Evolutionary conservation across 2,113 vertebrate species (phyloP).

Genomic region (Pristiophorus japonicus): DNA sequence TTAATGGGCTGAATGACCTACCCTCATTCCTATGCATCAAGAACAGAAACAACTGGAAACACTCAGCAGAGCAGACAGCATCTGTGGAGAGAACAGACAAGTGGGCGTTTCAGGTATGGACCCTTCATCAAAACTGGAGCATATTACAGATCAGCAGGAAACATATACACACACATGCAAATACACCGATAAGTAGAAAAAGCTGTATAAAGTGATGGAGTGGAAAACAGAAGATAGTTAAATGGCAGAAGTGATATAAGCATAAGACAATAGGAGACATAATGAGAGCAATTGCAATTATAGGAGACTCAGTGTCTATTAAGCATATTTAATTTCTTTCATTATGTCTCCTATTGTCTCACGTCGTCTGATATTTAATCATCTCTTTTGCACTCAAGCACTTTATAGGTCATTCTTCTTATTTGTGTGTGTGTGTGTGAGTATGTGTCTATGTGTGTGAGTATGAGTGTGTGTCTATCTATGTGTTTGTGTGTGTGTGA

Average conservation of each 20-base stretch:
- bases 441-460: too few species aligned
- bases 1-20: neutral
- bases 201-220: neutral
- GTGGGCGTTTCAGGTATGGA: neutral
- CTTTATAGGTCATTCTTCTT: neutral
- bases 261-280: neutral
- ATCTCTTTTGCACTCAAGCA: neutral
- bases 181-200: neutral
- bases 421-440: neutral
- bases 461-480: neutral
- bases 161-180: neutral
- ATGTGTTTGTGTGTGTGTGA: neutral
- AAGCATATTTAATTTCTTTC: neutral
- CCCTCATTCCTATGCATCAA: neutral
- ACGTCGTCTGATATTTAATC: neutral
- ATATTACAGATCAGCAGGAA: neutral
- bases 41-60: neutral
- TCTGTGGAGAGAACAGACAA: neutral
- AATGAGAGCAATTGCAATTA: neutral
- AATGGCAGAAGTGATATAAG: neutral
- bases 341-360: slow-evolving; percentile 17
- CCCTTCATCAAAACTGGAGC: neutral
- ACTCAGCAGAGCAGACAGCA: neutral
- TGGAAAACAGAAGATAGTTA: neutral
- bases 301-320: neutral